phyloP scores from a whole-genome alignment of 2,888 invertebrate genomes.

The Amblyteles armatorius region DNA sequence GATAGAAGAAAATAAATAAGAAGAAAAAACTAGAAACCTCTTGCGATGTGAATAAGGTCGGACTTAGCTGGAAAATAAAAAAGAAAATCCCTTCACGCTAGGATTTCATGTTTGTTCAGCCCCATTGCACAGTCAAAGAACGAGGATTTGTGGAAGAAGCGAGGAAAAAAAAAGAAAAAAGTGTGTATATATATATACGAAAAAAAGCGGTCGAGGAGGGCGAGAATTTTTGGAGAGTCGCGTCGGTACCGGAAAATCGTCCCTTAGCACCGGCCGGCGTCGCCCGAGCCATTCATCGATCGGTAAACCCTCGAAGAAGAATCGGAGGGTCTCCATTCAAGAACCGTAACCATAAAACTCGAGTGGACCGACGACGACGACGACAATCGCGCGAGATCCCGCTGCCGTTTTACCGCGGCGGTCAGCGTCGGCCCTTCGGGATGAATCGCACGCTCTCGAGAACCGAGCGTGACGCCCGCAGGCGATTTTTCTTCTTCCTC shows the following conservation, averaged over 20 bases:
- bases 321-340: constrained; percentile 52
- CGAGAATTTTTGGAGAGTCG: constrained; percentile 40
- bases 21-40: not conserved
- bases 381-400: constrained; percentile 42
- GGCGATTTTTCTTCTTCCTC: constrained; percentile 47
- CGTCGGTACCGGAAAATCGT: constrained; percentile 39
- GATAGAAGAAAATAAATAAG: not conserved
- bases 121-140: constrained; percentile 39
- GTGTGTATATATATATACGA: not conserved
- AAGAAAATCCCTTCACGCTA: constrained; percentile 3
- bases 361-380: constrained; percentile 44
- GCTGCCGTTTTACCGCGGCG: constrained; percentile 32
- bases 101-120: constrained; percentile 44
- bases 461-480: constrained; percentile 55
- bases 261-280: constrained; percentile 57
- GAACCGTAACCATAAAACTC: constrained; percentile 56
- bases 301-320: constrained; percentile 58
- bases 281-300: constrained; percentile 66
- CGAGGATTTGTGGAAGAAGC: constrained; percentile 52
- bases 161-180: constrained; percentile 8
- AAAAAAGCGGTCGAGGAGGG: constrained; percentile 36
- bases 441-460: constrained; percentile 58
- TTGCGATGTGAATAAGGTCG: not conserved
- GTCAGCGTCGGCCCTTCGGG: constrained; percentile 41
- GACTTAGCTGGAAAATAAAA: not conserved